Base-by-base conservation (phyloP, 1,140 invertebrate species). In the Monomorium pharaonis region DNA sequence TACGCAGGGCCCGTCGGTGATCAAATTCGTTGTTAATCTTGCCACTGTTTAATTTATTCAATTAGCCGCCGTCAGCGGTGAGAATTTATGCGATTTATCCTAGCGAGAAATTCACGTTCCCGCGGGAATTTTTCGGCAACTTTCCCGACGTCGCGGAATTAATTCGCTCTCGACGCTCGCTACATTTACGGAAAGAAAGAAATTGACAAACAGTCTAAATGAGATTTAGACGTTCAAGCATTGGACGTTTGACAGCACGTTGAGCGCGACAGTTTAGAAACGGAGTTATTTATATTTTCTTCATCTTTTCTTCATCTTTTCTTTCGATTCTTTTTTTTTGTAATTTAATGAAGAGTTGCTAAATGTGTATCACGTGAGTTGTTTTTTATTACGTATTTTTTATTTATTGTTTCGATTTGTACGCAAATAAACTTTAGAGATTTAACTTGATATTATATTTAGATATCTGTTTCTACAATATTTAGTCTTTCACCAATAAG, bases 31-130 rank as follows among this genome's bases (percentile, higher is more conserved):
- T 70, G 30, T 80, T 80, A 56, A 51, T 65, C 47, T 27, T 63
- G 6, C 49, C 18, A 14, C 54, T 42, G 47, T 54, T 49, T 80
- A 42, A 80, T 80, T 70, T 70, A 80, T 80, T 27, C 44, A 54
- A 54, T 54, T 42, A 54, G n/a, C 21, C 63, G 44, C 42, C 24
- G 63, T 27, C 47, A 63, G 12, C 12, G 21, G n/a, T 3, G 21
- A 33, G 54, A 70, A 80, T 56, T 70, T 42, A 54, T 70, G 44
- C 30, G 16, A 44, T 44, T 44, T 14, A 10, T 70, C n/a, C 14
- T 12, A n/a, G 2, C 27, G 24, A 27, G 44, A 51, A 69, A 51
- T 51, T 24, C 18, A 51, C 30, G 10, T 37, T 37, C 16, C 21
- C 47, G 21, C 9, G 30, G 21, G 27, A 54, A 80, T 42, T 80